Evolutionary conservation across 1,140 invertebrate species (phyloP), one percentile per base, ranked within the genome.

Genomic region (Papilio polyxenes): DNA sequence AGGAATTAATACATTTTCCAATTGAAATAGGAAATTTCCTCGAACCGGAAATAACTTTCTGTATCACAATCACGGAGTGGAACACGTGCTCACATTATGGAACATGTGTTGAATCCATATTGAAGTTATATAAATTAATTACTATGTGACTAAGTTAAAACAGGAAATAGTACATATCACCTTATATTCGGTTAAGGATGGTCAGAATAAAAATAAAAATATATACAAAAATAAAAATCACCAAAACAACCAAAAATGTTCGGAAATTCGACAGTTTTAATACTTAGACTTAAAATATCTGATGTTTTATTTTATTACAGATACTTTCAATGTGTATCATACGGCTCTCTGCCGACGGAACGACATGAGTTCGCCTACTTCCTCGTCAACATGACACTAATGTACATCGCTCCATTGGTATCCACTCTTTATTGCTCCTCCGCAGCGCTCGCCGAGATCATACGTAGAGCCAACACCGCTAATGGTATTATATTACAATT

Each of bases 401-500:
- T 98, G 97, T 99, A 99, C 92, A 96, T 96, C 48, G 94, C 98
- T 5, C 98, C 98, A 0, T 94, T 99, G 51, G 89, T 96, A 48
- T 96, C 98, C 72, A 98, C 99, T 81, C 96, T 98, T 72, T 98
- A 97, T 88, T 97, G 97, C 87, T 99, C 98, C 84, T 96, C 96
- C 0, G 97, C 98, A 69, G 98, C 99, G 77, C 95, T 99, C 0
- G 84, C 96, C 17, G 97, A 98, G 91, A 98, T 98, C 81, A 97
- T 96, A 82, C 95, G 95, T 37, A 94, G 96, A 82, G 96, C 96
- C 0, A 95, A 95, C 86, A 95, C 94, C 6, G 84, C 90, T 37
- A 94, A 95, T 90, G 95, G 96, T 96, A 87, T 92, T 83, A 81
- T 37, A 44, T 79, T 80, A 17, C 17, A 77, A 65, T 81, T 75